These are phyloP conservation scores for Gavialis gangeticus DNA, from an alignment of 2,113 vertebrate species.

Conservation along the genomic window DNA sequence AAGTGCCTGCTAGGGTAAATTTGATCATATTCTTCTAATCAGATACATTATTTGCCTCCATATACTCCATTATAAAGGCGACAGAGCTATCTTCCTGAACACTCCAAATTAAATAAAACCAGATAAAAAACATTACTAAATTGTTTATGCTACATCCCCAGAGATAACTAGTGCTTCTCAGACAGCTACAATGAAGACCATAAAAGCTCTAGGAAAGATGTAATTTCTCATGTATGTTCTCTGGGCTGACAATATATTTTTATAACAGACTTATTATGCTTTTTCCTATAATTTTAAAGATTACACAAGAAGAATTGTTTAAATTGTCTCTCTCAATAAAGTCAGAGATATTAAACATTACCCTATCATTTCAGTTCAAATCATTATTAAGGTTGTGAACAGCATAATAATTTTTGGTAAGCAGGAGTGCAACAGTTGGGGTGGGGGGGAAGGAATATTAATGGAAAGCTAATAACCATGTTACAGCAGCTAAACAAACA, in stretches of 20 bases:
- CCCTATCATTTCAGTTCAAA: conserved; percentile 20
- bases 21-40: neutral
- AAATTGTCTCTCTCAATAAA: conserved; percentile 18
- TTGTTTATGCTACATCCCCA: neutral
- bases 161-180: neutral
- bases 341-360: neutral
- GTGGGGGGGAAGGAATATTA: too few relatives aligned
- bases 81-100: conserved; percentile 21
- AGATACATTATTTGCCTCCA: neutral
- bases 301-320: neutral
- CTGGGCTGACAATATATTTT: neutral
- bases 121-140: neutral
- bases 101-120: neutral
- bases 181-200: neutral
- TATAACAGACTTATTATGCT: neutral
- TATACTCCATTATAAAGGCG: neutral
- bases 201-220: conserved; percentile 39
- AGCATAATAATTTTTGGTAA: too few relatives aligned
- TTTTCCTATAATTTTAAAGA: neutral
- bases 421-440: too few relatives aligned
- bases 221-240: neutral
- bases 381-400: neutral
- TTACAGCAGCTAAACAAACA: too few relatives aligned
- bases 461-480: too few relatives aligned
- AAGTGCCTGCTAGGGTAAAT: neutral